phyloP scores from a whole-genome alignment of 2,797 vertebrate species.

The Lateolabrax maculatus region DNA sequence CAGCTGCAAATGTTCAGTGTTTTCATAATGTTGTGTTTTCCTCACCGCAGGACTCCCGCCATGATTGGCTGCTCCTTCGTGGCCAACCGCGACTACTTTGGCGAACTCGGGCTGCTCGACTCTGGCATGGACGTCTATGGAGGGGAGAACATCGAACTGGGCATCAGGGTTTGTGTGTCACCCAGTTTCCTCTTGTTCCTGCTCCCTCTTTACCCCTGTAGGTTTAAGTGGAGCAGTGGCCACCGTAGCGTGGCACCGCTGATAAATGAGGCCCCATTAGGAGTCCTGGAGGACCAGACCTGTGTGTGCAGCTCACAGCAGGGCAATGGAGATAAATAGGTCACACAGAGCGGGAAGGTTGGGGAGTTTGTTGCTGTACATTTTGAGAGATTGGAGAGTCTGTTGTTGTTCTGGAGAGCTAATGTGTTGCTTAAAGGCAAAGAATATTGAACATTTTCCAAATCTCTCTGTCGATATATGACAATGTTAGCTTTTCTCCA shows the following conservation, averaged over 20 bases:
- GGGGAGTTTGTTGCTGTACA: conserved; percentile 14
- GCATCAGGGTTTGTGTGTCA: conserved; percentile 94
- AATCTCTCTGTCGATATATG: background rate
- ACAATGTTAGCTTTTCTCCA: background rate
- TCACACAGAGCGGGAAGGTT: conserved; percentile 47
- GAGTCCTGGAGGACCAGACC: conserved; percentile 61
- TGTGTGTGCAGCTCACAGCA: conserved; percentile 49
- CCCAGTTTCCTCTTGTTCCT: conserved; percentile 50
- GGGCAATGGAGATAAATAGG: conserved; percentile 69
- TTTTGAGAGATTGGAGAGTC: conserved; percentile 14
- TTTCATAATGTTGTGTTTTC: conserved; percentile 11
- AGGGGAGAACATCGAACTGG: conserved; percentile 99
- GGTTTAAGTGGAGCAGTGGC: conserved; percentile 72
- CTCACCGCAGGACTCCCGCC: conserved; percentile 89
- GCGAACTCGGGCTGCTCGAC: conserved; percentile 95
- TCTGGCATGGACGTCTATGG: conserved; percentile 98
- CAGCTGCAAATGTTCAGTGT: background rate
- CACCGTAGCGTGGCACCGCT: conserved; percentile 56
- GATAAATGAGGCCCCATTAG: conserved; percentile 77
- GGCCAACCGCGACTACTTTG: conserved; percentile 94
- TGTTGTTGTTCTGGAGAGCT: background rate
- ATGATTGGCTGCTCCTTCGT: conserved; percentile 99
- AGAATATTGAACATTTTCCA: background rate
- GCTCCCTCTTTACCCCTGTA: conserved; percentile 45
- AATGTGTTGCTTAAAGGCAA: background rate